phyloP scores from a whole-genome alignment of 2,888 invertebrate genomes.

The Agonum fuliginosum region DNA sequence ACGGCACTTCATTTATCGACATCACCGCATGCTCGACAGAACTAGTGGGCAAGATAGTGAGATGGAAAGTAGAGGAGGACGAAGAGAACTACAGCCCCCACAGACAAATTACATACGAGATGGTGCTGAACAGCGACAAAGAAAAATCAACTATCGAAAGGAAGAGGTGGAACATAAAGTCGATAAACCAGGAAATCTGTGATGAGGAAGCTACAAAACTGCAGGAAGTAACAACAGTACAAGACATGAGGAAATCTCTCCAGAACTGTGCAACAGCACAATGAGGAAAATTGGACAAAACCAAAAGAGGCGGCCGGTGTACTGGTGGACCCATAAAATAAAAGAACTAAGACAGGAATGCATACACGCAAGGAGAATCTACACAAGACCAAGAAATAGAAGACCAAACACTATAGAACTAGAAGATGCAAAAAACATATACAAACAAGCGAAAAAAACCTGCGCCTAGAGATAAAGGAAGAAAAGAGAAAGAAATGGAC shows the following conservation, averaged over 20 bases:
- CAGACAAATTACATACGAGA: not conserved
- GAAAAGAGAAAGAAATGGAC: not conserved
- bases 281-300: not conserved
- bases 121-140: not conserved
- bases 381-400: not conserved
- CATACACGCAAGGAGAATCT: not conserved
- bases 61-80: not conserved
- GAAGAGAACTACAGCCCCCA: slow-evolving; percentile 4
- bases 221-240: too few species aligned
- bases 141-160: not conserved
- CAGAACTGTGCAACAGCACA: not conserved
- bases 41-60: not conserved
- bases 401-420: not conserved
- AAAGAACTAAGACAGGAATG: not conserved
- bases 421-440: not conserved
- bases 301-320: not conserved
- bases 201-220: not conserved
- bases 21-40: not conserved
- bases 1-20: slow-evolving; percentile 35
- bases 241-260: not conserved
- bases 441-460: not conserved
- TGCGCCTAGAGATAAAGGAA: not conserved
- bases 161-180: not conserved
- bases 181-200: not conserved
- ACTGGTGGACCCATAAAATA: slow-evolving; percentile 1